These are phyloP conservation scores for Scolopax bukidnonensis DNA, from an alignment of 2,797 vertebrate species.

Conservation along the genomic window DNA sequence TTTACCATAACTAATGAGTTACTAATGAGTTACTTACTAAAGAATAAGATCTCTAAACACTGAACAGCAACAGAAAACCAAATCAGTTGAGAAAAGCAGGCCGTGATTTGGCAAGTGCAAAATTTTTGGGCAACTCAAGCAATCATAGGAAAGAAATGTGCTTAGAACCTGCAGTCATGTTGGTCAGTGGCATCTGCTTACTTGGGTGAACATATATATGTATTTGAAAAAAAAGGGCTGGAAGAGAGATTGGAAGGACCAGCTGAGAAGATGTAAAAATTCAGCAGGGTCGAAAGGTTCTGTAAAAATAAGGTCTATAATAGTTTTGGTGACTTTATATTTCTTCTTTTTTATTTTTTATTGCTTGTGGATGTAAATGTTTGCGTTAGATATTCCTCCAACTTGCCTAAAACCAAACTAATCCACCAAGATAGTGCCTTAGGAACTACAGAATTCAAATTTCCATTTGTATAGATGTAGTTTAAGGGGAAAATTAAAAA, in stretches of 20 bases:
- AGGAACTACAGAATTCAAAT: not conserved
- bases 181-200: not conserved
- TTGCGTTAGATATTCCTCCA: not conserved
- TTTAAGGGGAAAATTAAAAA: not conserved
- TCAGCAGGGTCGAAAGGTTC: not conserved
- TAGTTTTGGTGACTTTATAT: not conserved
- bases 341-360: not conserved
- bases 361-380: not conserved
- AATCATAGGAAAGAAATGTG: not conserved
- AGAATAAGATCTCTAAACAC: not conserved
- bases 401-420: not conserved
- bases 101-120: not conserved
- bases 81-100: not conserved
- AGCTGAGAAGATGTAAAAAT: not conserved
- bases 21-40: not conserved
- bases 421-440: not conserved
- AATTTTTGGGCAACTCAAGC: not conserved
- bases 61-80: not conserved
- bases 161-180: not conserved
- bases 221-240: not conserved
- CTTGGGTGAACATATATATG: not conserved
- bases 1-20: not conserved
- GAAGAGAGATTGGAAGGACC: not conserved
- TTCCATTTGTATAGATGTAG: slow-evolving; percentile 3
- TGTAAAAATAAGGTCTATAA: not conserved